Evolutionary conservation across 1,140 invertebrate species (phyloP).

Genomic region (Papilio machaon): DNA sequence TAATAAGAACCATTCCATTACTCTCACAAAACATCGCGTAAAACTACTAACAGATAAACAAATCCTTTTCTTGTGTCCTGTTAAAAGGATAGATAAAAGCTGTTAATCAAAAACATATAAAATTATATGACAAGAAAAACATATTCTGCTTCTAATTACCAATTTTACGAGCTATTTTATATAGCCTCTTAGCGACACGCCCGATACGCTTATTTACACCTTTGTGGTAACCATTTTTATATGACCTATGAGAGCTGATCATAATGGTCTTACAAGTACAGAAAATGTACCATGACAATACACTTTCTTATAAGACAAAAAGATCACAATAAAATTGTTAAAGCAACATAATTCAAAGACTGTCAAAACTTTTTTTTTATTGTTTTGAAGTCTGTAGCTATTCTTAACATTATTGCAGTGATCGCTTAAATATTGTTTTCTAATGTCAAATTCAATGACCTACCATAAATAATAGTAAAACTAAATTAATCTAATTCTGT

Average conservation of each 20-base stretch:
- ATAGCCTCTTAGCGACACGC: conserved; percentile 34
- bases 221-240: conserved; percentile 26
- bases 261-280: background rate
- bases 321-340: too few species aligned
- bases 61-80: conserved; percentile 8
- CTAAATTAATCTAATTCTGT: background rate
- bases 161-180: conserved; percentile 35
- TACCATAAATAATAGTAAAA: background rate
- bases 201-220: conserved; percentile 32
- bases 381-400: too few species aligned
- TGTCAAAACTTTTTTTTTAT: too few species aligned
- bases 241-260: conserved; percentile 17
- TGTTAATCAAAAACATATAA: conserved; percentile 19
- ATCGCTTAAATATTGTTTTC: background rate
- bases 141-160: conserved; percentile 36
- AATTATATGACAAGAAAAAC: conserved; percentile 22
- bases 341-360: too few species aligned
- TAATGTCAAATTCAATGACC: background rate
- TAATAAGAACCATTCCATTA: background rate
- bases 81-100: conserved; percentile 12
- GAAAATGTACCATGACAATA: background rate
- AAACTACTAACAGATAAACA: background rate
- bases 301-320: too few species aligned
- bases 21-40: background rate
- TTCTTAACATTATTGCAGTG: background rate